Conservation (phyloP, 2,113 vertebrate genomes). For the Mixornis gularis region DNA sequence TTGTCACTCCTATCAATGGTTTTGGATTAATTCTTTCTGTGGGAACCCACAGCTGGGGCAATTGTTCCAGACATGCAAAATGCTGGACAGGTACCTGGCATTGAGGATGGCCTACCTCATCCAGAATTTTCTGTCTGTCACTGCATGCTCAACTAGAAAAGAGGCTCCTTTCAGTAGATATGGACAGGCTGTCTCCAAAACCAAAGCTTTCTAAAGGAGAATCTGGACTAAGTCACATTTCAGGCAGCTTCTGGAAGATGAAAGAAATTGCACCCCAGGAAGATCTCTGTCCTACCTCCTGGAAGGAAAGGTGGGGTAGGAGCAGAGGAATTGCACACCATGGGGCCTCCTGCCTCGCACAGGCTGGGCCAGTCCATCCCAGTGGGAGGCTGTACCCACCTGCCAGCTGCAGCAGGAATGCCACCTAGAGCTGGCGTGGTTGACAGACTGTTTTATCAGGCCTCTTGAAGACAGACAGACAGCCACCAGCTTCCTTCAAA, state of each 20-base stretch:
- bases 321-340: background rate
- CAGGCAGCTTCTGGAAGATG: too few species aligned
- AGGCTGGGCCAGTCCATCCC: too few species aligned
- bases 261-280: background rate
- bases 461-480: background rate
- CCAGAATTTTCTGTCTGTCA: background rate
- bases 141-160: background rate
- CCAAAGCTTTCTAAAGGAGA: background rate
- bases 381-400: background rate
- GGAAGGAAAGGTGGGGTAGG: background rate
- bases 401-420: rapidly evolving
- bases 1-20: background rate
- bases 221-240: background rate
- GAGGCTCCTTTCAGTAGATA: background rate
- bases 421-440: rapidly evolving
- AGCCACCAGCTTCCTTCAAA: background rate
- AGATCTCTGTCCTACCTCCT: background rate
- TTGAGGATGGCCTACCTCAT: background rate
- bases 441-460: background rate
- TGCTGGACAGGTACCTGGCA: background rate
- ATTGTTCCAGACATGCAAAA: background rate
- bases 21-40: background rate
- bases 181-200: background rate
- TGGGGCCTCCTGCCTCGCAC: background rate
- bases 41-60: background rate